A percentile compares a stretch with the other conserved stretches of the same genome.
Evolutionary conservation across 2,113 vertebrate genomes (phyloP).

Genomic region (Toxotes chatareus): DNA sequence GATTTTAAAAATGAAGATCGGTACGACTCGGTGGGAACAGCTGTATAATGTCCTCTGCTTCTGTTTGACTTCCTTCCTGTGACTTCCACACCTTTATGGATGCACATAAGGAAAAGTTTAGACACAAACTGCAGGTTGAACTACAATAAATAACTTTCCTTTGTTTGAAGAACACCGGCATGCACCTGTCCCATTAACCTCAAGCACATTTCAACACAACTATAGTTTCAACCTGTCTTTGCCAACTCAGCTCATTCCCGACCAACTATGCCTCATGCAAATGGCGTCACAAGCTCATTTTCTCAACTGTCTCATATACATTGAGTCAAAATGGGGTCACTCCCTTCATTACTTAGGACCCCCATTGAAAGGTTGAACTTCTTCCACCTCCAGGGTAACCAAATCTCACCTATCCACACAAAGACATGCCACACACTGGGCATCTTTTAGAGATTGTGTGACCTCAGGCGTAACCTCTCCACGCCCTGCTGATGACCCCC

Average conservation of each 20-base stretch:
- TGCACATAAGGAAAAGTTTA: too few relatives aligned
- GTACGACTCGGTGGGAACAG: neutral
- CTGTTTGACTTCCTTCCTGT: neutral
- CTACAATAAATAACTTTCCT: neutral
- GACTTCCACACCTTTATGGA: too few relatives aligned
- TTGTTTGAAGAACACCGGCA: too few relatives aligned
- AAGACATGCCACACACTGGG: conserved; percentile 75
- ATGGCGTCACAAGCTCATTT: conserved; percentile 11
- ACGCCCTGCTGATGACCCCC: conserved; percentile 76
- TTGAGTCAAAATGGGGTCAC: conserved; percentile 62
- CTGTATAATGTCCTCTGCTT: neutral
- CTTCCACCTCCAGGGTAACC: conserved; percentile 64
- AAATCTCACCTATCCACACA: conserved; percentile 80
- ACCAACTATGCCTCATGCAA: neutral
- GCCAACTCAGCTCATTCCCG: neutral
- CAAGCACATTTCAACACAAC: too few relatives aligned
- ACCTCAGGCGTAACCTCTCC: conserved; percentile 69
- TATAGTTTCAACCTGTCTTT: too few relatives aligned
- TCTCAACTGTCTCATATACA: conserved; percentile 23
- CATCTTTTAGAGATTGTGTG: conserved; percentile 58
- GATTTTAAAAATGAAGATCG: neutral
- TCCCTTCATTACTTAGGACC: conserved; percentile 48
- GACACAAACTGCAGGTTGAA: neutral
- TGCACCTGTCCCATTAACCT: too few relatives aligned
- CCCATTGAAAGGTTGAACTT: conserved; percentile 51